These are phyloP conservation scores for Aphidius gifuensis DNA, from an alignment of 1,140 invertebrate genomes.

Conservation along the genomic window DNA sequence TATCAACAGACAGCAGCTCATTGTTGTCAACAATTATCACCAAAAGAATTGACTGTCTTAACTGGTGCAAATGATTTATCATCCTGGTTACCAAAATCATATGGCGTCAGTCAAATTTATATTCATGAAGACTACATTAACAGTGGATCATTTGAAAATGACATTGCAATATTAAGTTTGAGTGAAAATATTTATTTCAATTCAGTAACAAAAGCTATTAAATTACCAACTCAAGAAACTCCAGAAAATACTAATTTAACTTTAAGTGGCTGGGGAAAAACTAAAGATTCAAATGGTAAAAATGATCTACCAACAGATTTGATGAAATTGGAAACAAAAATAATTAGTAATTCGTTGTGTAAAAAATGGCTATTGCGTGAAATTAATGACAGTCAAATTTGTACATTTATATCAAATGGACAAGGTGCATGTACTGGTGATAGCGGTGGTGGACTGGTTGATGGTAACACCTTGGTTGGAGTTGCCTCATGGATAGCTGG, in stretches of 20 bases:
- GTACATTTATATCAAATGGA: conserved; percentile 7
- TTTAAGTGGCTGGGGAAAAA: conserved; percentile 17
- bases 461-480: too few species aligned
- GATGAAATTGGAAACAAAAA: conserved; percentile 5
- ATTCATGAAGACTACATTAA: too few species aligned
- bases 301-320: background rate
- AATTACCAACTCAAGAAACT: background rate
- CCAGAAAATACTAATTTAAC: background rate
- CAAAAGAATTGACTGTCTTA: background rate
- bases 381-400: conserved; percentile 9
- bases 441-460: too few species aligned
- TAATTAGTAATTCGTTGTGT: conserved; percentile 11
- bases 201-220: too few species aligned
- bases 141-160: too few species aligned
- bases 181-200: too few species aligned
- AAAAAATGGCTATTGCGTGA: background rate
- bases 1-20: conserved; percentile 3
- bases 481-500: too few species aligned
- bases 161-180: too few species aligned
- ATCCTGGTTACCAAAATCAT: too few species aligned
- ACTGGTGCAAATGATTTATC: too few species aligned
- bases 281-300: conserved; percentile 3
- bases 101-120: too few species aligned
- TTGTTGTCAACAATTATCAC: background rate
- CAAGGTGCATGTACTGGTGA: conserved; percentile 20